Conservation (phyloP, 2,113 vertebrate genomes). For the Miniopterus natalensis region DNA sequence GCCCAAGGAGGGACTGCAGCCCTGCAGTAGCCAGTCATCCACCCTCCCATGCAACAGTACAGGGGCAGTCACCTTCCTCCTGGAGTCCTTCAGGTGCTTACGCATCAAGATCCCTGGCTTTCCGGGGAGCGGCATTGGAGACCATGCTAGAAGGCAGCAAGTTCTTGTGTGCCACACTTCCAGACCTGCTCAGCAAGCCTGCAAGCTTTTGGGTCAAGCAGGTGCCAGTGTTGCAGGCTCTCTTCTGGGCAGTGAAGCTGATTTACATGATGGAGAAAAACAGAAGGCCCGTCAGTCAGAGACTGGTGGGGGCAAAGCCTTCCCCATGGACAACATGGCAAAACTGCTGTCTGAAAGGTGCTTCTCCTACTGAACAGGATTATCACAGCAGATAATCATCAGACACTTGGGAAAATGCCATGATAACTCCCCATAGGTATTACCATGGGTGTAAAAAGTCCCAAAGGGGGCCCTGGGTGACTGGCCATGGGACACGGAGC, state of each 20-base stretch:
- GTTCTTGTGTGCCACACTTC: constrained; percentile 92
- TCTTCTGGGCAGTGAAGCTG: constrained; percentile 94
- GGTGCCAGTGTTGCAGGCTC: constrained; percentile 96
- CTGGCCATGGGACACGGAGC: background rate
- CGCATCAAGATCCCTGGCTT: constrained; percentile 90
- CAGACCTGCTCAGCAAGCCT: constrained; percentile 95
- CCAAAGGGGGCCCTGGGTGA: background rate
- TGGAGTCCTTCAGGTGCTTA: constrained; percentile 61
- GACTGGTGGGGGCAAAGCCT: background rate
- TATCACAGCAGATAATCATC: constrained; percentile 30
- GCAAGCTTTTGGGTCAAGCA: constrained; percentile 96
- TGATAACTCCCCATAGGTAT: background rate
- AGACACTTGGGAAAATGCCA: constrained; percentile 6
- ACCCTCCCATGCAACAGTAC: background rate
- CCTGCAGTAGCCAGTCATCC: background rate
- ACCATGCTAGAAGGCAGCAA: constrained; percentile 95
- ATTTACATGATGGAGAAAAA: constrained; percentile 81
- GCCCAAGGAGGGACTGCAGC: background rate
- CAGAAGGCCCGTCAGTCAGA: background rate
- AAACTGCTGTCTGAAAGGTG: constrained; percentile 10
- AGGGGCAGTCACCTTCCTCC: constrained; percentile 85
- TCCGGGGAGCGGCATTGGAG: constrained; percentile 91
- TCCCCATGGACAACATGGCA: background rate
- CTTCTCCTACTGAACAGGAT: constrained; percentile 38
- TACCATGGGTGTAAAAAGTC: constrained; percentile 30